phyloP scores from a whole-genome alignment of 2,797 vertebrate species.

The Cyclura pinguis region DNA sequence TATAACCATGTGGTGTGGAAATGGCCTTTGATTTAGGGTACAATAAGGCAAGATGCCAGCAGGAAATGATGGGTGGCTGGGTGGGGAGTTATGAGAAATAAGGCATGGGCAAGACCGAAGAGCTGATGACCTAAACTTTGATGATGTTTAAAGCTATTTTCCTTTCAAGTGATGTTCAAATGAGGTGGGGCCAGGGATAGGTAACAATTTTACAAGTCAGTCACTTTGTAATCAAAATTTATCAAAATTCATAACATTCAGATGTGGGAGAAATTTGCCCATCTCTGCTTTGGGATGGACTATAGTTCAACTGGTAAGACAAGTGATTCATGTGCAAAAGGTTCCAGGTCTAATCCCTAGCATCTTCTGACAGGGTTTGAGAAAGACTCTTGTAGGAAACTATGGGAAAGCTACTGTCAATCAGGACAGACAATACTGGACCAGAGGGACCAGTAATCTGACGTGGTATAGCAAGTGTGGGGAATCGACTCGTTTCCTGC shows the following conservation, averaged over 20 bases:
- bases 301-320: background rate
- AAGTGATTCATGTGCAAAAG: background rate
- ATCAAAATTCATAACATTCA: too few species aligned
- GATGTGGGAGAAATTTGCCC: background rate
- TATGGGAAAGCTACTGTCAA: background rate
- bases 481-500: too few species aligned
- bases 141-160: background rate
- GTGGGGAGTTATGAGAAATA: background rate
- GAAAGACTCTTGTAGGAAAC: background rate
- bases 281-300: background rate
- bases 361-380: background rate
- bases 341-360: background rate
- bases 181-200: background rate
- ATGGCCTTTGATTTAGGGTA: background rate
- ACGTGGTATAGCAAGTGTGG: background rate
- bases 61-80: background rate
- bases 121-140: background rate
- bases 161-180: background rate
- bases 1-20: too few species aligned
- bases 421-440: too few species aligned
- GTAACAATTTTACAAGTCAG: background rate
- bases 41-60: background rate
- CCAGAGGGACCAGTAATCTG: background rate
- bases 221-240: too few species aligned
- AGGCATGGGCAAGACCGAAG: too few species aligned